Percentiles rank a stretch among this genome's conserved stretches.
These are phyloP conservation scores for Melolontha melolontha DNA, from an alignment of 2,888 invertebrate genomes.

Conservation along the genomic window DNA sequence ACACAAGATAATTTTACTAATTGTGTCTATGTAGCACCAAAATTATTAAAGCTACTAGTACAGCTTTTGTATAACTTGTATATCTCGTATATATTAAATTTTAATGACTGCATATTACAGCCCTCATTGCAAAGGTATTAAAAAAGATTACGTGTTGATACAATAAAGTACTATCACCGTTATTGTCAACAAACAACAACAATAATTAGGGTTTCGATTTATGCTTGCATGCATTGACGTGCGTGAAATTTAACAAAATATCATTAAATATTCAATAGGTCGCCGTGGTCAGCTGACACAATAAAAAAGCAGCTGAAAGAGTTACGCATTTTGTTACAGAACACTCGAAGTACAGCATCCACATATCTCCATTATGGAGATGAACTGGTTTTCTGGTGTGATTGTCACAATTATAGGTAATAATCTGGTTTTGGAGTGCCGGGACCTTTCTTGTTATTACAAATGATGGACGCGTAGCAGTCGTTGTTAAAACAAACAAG, in stretches of 20 bases:
- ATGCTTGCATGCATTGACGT: neutral
- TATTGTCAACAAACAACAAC: conserved; percentile 11
- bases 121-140: too few relatives aligned
- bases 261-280: conserved; percentile 37
- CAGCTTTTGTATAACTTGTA: too few relatives aligned
- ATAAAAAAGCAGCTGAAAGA: conserved; percentile 54
- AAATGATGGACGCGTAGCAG: conserved; percentile 15
- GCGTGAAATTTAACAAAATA: conserved; percentile 32
- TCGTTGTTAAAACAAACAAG: conserved; percentile 28
- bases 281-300: conserved; percentile 52
- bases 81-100: too few relatives aligned
- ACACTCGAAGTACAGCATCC: conserved; percentile 47
- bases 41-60: too few relatives aligned
- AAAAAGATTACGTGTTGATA: too few relatives aligned
- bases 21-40: too few relatives aligned
- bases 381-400: conserved; percentile 39
- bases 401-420: conserved; percentile 42
- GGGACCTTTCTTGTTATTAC: conserved; percentile 29
- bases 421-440: conserved; percentile 41
- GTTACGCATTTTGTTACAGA: conserved; percentile 49
- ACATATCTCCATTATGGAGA: conserved; percentile 41
- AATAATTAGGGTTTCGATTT: conserved; percentile 32
- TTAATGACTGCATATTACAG: too few relatives aligned
- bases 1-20: too few relatives aligned
- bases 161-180: too few relatives aligned